These are phyloP conservation scores for Uromys caudimaculatus DNA, from an alignment of 2,797 vertebrate genomes.

Conservation along the genomic window DNA sequence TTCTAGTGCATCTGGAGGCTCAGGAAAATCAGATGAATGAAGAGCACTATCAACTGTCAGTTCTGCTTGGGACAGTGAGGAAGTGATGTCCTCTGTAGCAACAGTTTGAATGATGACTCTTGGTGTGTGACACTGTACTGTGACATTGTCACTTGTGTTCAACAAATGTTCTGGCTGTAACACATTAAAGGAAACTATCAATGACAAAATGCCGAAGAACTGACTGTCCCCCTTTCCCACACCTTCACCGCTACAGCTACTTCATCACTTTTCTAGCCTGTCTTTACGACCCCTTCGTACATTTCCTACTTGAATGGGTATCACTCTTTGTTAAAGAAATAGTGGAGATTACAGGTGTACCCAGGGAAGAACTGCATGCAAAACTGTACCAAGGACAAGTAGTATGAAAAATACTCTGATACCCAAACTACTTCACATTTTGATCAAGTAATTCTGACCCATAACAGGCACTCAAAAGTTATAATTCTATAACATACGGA, in stretches of 20 bases:
- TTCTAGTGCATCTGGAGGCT: slow-evolving; percentile 86
- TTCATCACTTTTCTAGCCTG: slow-evolving; percentile 30
- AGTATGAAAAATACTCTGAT: not conserved
- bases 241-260: not conserved
- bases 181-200: slow-evolving; percentile 58
- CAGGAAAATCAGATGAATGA: slow-evolving; percentile 86
- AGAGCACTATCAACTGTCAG: slow-evolving; percentile 89
- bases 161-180: slow-evolving; percentile 93
- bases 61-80: slow-evolving; percentile 92
- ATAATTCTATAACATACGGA: slow-evolving; percentile 89
- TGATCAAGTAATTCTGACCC: not conserved
- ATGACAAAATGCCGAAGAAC: slow-evolving; percentile 42
- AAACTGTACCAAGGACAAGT: not conserved
- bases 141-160: slow-evolving; percentile 91
- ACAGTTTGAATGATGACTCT: slow-evolving; percentile 98
- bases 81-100: slow-evolving; percentile 92
- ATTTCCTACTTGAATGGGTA: not conserved
- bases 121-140: slow-evolving; percentile 93
- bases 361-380: not conserved
- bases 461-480: slow-evolving; percentile 17
- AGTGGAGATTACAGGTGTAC: not conserved
- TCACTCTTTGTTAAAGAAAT: not conserved
- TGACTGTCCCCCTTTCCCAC: not conserved
- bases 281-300: not conserved
- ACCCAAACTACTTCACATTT: not conserved